Conservation (phyloP, 2,797 vertebrate species). For the Lepilemur septentrionalis region DNA sequence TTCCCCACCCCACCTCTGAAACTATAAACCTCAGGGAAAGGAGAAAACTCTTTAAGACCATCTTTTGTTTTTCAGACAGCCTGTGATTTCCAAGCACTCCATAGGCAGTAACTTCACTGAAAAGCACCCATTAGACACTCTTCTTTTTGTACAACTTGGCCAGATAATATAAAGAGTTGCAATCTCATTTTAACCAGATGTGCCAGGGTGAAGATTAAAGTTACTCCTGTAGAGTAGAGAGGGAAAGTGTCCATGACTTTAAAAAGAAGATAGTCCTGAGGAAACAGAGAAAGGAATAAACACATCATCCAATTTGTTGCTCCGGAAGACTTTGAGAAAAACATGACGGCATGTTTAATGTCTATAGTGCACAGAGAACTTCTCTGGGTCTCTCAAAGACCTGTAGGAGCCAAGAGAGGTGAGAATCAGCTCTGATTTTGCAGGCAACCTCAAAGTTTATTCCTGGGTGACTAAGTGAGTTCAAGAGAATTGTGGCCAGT, state of each 20-base stretch:
- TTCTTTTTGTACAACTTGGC: background rate
- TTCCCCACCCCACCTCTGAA: background rate
- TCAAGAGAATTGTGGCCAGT: background rate
- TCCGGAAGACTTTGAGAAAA: slow-evolving; percentile 1
- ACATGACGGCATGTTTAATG: background rate
- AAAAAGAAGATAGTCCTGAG: background rate
- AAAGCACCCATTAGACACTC: background rate
- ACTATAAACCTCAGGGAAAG: background rate
- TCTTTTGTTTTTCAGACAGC: background rate
- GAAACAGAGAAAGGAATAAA: background rate
- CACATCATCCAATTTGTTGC: background rate
- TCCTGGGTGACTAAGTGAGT: background rate
- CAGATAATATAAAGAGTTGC: background rate
- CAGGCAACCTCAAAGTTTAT: background rate
- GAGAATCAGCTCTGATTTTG: background rate
- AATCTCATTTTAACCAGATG: background rate
- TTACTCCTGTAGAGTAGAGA: background rate
- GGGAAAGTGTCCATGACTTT: background rate
- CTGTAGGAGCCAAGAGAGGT: background rate
- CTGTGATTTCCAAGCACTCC: background rate
- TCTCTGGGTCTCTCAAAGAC: background rate
- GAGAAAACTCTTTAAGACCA: background rate
- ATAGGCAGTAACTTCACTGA: background rate
- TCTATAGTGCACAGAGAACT: background rate
- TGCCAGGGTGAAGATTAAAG: background rate